Conservation (phyloP, 2,797 vertebrate genomes). For the Morelia viridis region DNA sequence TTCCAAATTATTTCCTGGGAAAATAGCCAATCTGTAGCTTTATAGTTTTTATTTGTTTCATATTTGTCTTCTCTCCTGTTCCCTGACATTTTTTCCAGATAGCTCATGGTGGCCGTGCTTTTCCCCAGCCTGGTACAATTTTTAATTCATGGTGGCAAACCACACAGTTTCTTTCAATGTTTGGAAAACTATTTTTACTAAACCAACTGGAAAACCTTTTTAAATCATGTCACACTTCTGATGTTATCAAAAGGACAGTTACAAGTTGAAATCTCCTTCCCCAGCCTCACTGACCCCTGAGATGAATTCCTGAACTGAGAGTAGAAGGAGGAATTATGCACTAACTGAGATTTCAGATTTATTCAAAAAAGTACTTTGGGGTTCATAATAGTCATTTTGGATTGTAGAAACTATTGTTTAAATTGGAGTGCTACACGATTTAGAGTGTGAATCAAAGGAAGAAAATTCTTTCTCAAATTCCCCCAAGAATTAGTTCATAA, state of each 20-base stretch:
- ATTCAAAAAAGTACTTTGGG: no score
- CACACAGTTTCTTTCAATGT: neutral
- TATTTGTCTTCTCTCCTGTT: neutral
- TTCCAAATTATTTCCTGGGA: no score
- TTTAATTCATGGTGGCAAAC: neutral
- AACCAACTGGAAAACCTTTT: neutral
- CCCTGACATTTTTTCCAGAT: neutral
- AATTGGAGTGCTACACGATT: no score
- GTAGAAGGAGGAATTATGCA: neutral
- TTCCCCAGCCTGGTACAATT: neutral
- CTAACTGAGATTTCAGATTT: no score
- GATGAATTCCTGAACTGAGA: neutral
- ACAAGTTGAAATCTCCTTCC: neutral
- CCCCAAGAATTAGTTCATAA: no score
- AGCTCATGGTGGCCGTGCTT: neutral
- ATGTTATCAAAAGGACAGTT: neutral
- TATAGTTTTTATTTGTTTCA: neutral
- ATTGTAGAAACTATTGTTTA: no score
- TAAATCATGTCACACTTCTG: neutral
- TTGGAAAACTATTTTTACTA: neutral
- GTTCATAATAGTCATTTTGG: no score
- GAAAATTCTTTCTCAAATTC: no score
- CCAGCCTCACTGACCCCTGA: neutral
- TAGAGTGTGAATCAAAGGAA: no score
- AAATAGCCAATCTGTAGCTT: neutral